These are phyloP conservation scores for Coreius guichenoti DNA, from an alignment of 2,797 vertebrate species.

Conservation along the genomic window DNA sequence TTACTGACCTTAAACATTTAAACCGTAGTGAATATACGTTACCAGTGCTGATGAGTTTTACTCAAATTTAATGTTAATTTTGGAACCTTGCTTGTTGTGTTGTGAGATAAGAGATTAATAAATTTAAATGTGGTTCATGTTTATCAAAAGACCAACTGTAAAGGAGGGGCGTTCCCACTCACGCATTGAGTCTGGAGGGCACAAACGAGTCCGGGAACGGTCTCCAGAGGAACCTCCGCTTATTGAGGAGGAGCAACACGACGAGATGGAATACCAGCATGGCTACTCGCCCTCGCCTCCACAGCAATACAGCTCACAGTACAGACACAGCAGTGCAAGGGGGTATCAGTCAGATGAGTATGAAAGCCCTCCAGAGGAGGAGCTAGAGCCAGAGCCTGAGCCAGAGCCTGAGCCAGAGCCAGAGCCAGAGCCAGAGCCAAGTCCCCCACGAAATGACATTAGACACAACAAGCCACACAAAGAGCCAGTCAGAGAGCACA, in stretches of 20 bases:
- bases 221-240: conserved; percentile 75
- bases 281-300: conserved; percentile 77
- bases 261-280: conserved; percentile 68
- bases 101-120: neutral
- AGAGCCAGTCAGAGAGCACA: conserved; percentile 70
- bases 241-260: conserved; percentile 67
- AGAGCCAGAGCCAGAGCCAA: conserved; percentile 61
- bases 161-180: conserved; percentile 72
- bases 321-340: conserved; percentile 50
- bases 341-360: conserved; percentile 79
- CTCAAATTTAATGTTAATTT: neutral
- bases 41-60: neutral
- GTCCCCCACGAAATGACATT: conserved; percentile 73
- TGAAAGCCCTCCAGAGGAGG: conserved; percentile 71
- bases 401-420: conserved; percentile 52
- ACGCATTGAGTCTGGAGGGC: conserved; percentile 54
- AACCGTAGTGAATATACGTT: neutral
- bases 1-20: neutral
- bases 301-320: conserved; percentile 73
- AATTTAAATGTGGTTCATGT: neutral
- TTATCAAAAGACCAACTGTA: conserved; percentile 65
- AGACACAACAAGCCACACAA: conserved; percentile 72
- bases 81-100: neutral
- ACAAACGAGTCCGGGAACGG: conserved; percentile 76
- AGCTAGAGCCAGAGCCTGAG: conserved; percentile 43